These are phyloP conservation scores for Acipenser ruthenus DNA, from an alignment of 2,797 vertebrate species.

Conservation along the genomic window DNA sequence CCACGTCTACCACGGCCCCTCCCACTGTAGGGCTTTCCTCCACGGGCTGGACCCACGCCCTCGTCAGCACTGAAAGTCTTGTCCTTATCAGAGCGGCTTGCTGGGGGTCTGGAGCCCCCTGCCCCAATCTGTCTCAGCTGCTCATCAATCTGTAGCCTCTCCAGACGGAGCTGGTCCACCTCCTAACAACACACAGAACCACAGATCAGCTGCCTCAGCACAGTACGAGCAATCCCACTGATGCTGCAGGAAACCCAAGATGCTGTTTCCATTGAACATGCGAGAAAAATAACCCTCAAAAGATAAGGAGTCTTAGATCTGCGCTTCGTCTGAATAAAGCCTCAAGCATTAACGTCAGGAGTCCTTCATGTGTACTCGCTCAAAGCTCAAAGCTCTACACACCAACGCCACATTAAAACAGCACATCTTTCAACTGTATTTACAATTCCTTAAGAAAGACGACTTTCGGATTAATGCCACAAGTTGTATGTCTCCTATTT, in stretches of 20 bases:
- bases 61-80: constrained; percentile 88
- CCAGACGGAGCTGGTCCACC: constrained; percentile 92
- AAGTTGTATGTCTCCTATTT: too few relatives aligned
- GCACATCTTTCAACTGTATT: too few relatives aligned
- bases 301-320: not conserved
- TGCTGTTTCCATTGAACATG: not conserved
- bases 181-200: constrained; percentile 63
- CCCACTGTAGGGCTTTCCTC: constrained; percentile 81
- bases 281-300: not conserved
- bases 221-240: too few relatives aligned
- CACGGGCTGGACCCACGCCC: constrained; percentile 71
- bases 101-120: constrained; percentile 68
- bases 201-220: too few relatives aligned
- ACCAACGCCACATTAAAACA: too few relatives aligned
- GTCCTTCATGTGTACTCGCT: too few relatives aligned
- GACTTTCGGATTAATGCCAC: too few relatives aligned
- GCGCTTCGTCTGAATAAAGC: not conserved
- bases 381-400: too few relatives aligned
- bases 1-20: constrained; percentile 83
- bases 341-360: too few relatives aligned
- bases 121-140: constrained; percentile 94
- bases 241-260: not conserved
- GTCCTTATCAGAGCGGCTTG: constrained; percentile 78
- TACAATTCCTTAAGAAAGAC: too few relatives aligned
- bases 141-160: constrained; percentile 95